Conservation (phyloP, 2,113 vertebrate genomes). For the Amphiprion ocellaris region DNA sequence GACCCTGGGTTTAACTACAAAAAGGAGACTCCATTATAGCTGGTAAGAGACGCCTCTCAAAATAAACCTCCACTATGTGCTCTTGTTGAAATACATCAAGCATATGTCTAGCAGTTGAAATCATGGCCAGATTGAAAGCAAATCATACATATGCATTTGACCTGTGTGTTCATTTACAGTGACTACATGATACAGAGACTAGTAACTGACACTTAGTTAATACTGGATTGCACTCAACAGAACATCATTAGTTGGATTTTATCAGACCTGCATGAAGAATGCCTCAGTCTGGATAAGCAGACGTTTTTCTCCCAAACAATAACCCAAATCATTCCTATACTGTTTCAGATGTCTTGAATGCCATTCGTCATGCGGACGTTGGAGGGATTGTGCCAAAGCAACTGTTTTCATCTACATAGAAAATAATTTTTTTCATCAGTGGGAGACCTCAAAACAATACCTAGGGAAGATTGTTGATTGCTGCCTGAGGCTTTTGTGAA, state of each 20-base stretch:
- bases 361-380: slow-evolving; percentile 71
- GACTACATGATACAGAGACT: too few relatives aligned
- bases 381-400: slow-evolving; percentile 85
- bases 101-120: slow-evolving; percentile 46
- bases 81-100: slow-evolving; percentile 30
- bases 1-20: slow-evolving; percentile 97
- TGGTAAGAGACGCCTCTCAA: slow-evolving; percentile 80
- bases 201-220: neutral
- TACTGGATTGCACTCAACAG: slow-evolving; percentile 37
- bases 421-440: slow-evolving; percentile 36
- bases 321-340: slow-evolving; percentile 63
- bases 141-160: neutral
- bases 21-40: slow-evolving; percentile 97
- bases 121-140: slow-evolving; percentile 11
- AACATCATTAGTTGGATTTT: slow-evolving; percentile 42
- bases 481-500: slow-evolving; percentile 76
- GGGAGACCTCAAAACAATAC: slow-evolving; percentile 67
- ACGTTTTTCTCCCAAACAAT: slow-evolving; percentile 54
- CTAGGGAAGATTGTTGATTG: slow-evolving; percentile 82
- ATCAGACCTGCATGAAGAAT: slow-evolving; percentile 60
- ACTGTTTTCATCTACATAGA: slow-evolving; percentile 76
- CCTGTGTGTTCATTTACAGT: slow-evolving; percentile 7
- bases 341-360: slow-evolving; percentile 80
- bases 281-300: slow-evolving; percentile 38
- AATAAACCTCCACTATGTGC: slow-evolving; percentile 9